Base-by-base conservation (phyloP, 2,888 invertebrate species). In the Drosophila parthenogenetica region DNA sequence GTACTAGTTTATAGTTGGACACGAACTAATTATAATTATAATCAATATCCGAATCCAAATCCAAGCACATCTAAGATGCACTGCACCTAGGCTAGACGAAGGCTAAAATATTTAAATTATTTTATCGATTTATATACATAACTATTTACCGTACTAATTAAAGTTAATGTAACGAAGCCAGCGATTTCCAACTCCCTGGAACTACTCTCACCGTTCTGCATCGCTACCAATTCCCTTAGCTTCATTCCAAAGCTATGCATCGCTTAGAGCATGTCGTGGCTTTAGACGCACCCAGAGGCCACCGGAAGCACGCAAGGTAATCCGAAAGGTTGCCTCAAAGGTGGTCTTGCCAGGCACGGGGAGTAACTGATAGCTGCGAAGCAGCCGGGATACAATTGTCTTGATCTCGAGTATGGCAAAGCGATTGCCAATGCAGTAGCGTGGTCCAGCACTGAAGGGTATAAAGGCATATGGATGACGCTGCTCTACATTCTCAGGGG, bases 321-420 rank as follows among this genome's bases (percentile, higher is more conserved):
- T 93, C 55, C 94, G 92, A 78, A 93, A 94, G 8, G 91, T 91
- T 2, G 94, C 92, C 48, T 90, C 90, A 14, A 94, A 83, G 51
- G 93, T 90, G 55, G 93, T 93, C 76, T 93, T 93, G 1, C 93
- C 93, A 5, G 92, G 90, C n/a, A 93, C 92, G 1, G 94, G 91
- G 8, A 90, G 72, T 29, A 94, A 67, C 5, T 92, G 90, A 78
- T 92, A 94, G 68, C 93, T 93, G 14, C 93, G 90, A 35, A 94
- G 79, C 32, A 94, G 77, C 14, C 93, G 91, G 14, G 94, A 93
- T 25, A 94, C 90, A 25, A 94, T 90, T 1, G 93, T 93, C 90
- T 94, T 94, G 87, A 94, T 93, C 90, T 94, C 94, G 78, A 94
- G 84, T 62, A 94, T 92, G 2, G 94, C 94, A 77, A 94, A 94